Conservation (phyloP, 2,888 invertebrate genomes). For the Eledona agricola region DNA sequence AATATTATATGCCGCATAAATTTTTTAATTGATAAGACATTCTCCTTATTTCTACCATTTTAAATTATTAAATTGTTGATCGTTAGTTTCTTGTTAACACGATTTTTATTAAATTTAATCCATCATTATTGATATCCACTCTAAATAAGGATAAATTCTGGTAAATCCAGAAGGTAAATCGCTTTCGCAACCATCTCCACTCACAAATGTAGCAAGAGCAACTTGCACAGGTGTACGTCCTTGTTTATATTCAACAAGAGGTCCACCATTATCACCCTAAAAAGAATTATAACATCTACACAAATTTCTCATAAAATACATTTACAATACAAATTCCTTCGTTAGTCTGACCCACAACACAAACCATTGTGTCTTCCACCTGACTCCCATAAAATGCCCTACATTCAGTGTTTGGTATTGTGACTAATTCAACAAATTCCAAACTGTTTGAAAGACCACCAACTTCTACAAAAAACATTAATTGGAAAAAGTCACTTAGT, state of each 20-base stretch:
- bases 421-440: conserved; percentile 7
- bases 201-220: conserved; percentile 12
- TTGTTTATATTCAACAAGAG: conserved; percentile 12
- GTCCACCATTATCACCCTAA: conserved; percentile 25
- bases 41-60: no score
- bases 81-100: no score
- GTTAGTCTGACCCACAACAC: conserved; percentile 10
- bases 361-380: conserved; percentile 7
- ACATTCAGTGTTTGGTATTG: conserved; percentile 6
- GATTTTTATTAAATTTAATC: no score
- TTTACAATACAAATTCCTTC: conserved; percentile 20
- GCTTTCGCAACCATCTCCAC: conserved; percentile 18
- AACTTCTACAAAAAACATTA: conserved; percentile 1
- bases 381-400: conserved; percentile 2
- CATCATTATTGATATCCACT: no score
- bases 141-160: conserved; percentile 13
- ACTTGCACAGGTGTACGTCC: conserved; percentile 18
- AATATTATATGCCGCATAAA: no score
- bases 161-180: conserved; percentile 17
- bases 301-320: neutral
- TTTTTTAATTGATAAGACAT: no score
- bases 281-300: neutral
- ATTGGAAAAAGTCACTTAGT: conserved; percentile 1
- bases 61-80: no score
- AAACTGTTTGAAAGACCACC: conserved; percentile 3